Percentiles rank a stretch among this genome's conserved stretches.
These are phyloP conservation scores for Scaptomyza parva DNA, from an alignment of 2,888 invertebrate genomes.

Conservation along the genomic window DNA sequence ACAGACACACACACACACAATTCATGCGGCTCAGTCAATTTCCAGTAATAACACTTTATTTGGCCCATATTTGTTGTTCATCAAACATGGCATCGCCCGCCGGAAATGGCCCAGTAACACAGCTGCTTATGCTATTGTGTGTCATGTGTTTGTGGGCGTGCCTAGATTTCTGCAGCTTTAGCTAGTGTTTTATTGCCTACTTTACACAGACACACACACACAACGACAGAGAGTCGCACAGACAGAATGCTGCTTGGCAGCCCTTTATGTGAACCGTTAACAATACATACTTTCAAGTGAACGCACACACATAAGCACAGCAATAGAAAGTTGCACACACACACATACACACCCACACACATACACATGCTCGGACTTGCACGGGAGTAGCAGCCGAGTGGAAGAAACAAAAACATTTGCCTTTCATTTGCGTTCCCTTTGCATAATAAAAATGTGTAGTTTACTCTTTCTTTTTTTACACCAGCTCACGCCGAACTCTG, in stretches of 20 bases:
- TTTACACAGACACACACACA: slow-evolving; percentile 44
- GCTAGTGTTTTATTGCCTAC: slow-evolving; percentile 78
- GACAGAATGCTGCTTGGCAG: slow-evolving; percentile 51
- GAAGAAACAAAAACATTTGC: slow-evolving; percentile 77
- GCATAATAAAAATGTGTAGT: slow-evolving; percentile 80
- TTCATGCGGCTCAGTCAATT: slow-evolving; percentile 69
- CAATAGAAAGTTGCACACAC: slow-evolving; percentile 23
- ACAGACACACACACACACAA: slow-evolving; percentile 33
- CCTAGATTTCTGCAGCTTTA: slow-evolving; percentile 64
- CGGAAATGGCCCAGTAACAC: slow-evolving; percentile 39
- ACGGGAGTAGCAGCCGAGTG: slow-evolving; percentile 47
- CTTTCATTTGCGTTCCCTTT: slow-evolving; percentile 79
- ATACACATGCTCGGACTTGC: slow-evolving; percentile 9
- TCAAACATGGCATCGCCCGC: slow-evolving; percentile 32
- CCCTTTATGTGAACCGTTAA: slow-evolving; percentile 67
- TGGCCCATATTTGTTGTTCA: slow-evolving; percentile 73
- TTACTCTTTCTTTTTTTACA: slow-evolving; percentile 63
- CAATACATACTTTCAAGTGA: slow-evolving; percentile 76
- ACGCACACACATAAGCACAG: slow-evolving; percentile 50
- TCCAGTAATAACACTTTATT: slow-evolving; percentile 78
- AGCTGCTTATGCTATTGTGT: slow-evolving; percentile 58
- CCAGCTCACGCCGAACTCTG: slow-evolving; percentile 25
- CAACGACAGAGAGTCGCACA: background rate
- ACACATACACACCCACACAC: slow-evolving; percentile 23
- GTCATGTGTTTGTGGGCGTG: slow-evolving; percentile 63